Evolutionary conservation across 1,140 invertebrate genomes (phyloP).

Genomic region (Trigoniulus corallinus): DNA sequence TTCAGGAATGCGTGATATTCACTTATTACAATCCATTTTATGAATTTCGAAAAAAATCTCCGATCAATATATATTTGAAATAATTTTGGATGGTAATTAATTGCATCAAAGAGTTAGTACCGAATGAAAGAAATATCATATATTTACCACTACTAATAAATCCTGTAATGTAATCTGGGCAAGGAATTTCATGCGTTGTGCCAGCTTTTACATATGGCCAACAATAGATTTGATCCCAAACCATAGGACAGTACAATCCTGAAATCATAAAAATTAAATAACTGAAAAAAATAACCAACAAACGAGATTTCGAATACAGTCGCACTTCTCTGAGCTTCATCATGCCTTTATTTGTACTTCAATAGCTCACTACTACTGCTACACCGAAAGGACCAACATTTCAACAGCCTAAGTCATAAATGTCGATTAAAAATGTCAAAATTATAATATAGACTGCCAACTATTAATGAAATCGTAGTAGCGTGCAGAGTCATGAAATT

Average conservation of each 20-base stretch:
- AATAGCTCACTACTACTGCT: no score
- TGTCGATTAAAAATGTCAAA: no score
- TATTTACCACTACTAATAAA: neutral
- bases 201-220: conserved; percentile 5
- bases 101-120: neutral
- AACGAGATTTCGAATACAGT: no score
- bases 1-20: neutral
- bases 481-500: no score
- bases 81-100: neutral
- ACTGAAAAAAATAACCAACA: no score
- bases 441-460: no score
- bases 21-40: neutral
- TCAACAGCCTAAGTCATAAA: no score
- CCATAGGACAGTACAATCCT: neutral
- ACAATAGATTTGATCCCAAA: conserved; percentile 4
- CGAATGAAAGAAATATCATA: neutral
- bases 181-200: neutral
- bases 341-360: no score
- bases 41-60: neutral
- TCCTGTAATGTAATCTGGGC: conserved; percentile 5
- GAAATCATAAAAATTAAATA: neutral
- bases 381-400: no score
- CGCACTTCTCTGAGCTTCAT: no score
- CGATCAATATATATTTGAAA: neutral
- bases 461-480: no score